phyloP scores from a whole-genome alignment of 2,888 invertebrate genomes.

The Mesorhabditis spiculigera region DNA sequence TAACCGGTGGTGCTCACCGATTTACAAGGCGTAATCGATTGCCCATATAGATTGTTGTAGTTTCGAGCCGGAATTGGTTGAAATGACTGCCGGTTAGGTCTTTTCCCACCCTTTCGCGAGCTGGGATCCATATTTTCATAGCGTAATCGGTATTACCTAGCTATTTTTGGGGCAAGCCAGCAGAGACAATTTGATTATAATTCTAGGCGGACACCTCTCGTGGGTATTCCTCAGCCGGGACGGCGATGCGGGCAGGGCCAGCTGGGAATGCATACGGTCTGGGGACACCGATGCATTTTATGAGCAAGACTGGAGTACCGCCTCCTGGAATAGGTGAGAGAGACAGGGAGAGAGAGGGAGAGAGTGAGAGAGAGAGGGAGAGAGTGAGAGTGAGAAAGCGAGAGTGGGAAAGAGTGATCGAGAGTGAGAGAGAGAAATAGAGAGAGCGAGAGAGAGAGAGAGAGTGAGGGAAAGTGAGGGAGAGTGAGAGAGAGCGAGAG shows the following conservation, averaged over 20 bases:
- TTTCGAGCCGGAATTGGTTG: no score
- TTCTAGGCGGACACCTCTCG: slow-evolving; percentile 45
- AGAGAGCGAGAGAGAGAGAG: slow-evolving; percentile 5
- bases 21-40: no score
- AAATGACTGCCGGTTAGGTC: no score
- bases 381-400: slow-evolving; percentile 50
- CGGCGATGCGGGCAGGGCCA: slow-evolving; percentile 30
- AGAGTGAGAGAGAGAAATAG: slow-evolving; percentile 16
- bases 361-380: no score
- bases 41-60: no score
- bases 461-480: no score
- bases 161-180: no score
- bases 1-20: no score
- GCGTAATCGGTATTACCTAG: no score
- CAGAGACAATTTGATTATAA: not conserved
- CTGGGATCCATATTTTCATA: no score
- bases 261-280: slow-evolving; percentile 41
- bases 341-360: not conserved
- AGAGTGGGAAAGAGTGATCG: not conserved
- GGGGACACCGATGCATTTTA: slow-evolving; percentile 58
- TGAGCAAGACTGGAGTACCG: slow-evolving; percentile 57
- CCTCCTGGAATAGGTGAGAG: slow-evolving; percentile 55
- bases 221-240: slow-evolving; percentile 49
- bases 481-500: no score
- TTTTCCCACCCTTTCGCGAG: no score